Evolutionary conservation across 2,888 invertebrate genomes (phyloP).

Genomic region (Helleia helle): DNA sequence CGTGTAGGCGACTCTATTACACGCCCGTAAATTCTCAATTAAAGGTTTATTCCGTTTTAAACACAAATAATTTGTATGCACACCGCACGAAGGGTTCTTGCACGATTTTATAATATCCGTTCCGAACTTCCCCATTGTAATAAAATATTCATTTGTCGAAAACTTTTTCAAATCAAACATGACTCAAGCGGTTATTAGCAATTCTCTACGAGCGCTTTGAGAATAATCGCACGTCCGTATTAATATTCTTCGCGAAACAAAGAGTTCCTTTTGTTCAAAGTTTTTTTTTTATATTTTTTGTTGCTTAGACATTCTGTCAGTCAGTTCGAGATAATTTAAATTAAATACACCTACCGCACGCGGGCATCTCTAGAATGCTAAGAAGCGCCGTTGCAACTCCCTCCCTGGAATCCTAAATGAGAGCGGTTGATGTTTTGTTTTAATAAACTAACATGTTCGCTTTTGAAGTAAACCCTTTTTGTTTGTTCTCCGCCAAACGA

Average conservation of each 20-base stretch:
- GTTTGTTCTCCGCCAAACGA: conserved; percentile 41
- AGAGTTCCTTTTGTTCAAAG: conserved; percentile 46
- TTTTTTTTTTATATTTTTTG: conserved; percentile 46
- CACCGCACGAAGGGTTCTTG: neutral
- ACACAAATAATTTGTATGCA: conserved; percentile 1
- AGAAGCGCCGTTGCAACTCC: conserved; percentile 34
- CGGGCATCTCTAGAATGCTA: conserved; percentile 21
- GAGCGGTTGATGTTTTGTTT: conserved; percentile 56
- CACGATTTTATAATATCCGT: conserved; percentile 13
- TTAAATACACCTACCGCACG: conserved; percentile 2
- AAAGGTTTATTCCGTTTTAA: neutral
- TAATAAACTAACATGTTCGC: conserved; percentile 62
- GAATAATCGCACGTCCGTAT: conserved; percentile 35
- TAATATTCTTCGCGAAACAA: conserved; percentile 55
- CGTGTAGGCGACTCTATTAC: conserved; percentile 15
- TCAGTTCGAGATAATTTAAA: conserved; percentile 63
- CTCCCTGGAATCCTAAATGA: conserved; percentile 58
- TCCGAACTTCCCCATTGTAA: conserved; percentile 25
- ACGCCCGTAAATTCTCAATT: conserved; percentile 8
- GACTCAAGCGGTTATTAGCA: conserved; percentile 46
- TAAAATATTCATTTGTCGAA: conserved; percentile 59
- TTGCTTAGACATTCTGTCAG: conserved; percentile 61
- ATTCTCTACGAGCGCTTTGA: conserved; percentile 30
- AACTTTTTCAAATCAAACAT: conserved; percentile 60
- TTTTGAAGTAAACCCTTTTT: conserved; percentile 53